Conservation (phyloP, 2,888 invertebrate genomes). For the Alviniconcha strummeri region DNA sequence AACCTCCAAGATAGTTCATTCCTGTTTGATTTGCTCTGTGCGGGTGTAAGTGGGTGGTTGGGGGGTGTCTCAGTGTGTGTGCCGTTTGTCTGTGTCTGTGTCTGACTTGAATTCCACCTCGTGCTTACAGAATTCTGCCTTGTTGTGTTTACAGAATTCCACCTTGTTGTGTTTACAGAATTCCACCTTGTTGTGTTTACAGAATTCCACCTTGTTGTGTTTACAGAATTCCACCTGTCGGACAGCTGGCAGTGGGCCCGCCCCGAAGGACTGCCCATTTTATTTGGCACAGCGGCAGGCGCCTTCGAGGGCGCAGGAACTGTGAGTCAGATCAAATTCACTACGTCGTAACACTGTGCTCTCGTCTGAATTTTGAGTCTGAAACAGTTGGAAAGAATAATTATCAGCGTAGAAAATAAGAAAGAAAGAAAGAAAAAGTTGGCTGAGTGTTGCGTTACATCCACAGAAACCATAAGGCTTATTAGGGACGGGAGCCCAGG, state of each 20-base stretch:
- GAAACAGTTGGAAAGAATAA: neutral
- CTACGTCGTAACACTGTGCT: too few relatives aligned
- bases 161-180: too few relatives aligned
- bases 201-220: neutral
- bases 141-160: too few relatives aligned
- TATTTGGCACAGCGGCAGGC: conserved; percentile 63
- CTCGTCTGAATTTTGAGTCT: too few relatives aligned
- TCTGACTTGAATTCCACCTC: too few relatives aligned
- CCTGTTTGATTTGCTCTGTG: neutral
- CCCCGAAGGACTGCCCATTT: conserved; percentile 57
- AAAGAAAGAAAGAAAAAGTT: neutral
- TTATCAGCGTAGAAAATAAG: neutral
- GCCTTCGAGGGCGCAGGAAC: conserved; percentile 70
- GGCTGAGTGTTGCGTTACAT: neutral
- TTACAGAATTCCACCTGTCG: conserved; percentile 48
- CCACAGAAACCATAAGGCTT: too few relatives aligned
- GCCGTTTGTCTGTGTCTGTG: neutral
- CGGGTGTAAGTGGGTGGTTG: neutral
- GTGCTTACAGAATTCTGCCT: too few relatives aligned
- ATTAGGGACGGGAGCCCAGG: too few relatives aligned
- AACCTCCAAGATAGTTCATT: neutral
- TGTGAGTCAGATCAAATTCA: conserved; percentile 48
- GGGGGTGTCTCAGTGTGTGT: too few relatives aligned
- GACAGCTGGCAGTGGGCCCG: conserved; percentile 41
- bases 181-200: neutral